phyloP scores from a whole-genome alignment of 2,888 invertebrate species.

The Mycogona germanica region DNA sequence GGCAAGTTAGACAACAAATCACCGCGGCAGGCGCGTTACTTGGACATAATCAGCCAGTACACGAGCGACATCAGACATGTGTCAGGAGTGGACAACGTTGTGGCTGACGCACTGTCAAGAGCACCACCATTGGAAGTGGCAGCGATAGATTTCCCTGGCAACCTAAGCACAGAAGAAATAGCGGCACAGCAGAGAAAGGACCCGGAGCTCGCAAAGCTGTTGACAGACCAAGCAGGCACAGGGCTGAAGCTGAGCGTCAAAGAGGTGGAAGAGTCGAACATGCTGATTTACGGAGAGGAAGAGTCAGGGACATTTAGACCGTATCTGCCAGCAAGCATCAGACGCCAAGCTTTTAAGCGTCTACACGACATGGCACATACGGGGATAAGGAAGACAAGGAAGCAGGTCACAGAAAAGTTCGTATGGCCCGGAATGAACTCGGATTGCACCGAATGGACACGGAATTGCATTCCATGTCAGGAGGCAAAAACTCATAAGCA shows the following conservation, averaged over 20 bases:
- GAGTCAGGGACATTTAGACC: neutral
- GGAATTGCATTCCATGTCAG: slow-evolving; percentile 1
- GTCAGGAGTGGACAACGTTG: slow-evolving; percentile 2
- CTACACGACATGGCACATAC: neutral
- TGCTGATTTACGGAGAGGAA: neutral
- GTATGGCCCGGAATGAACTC: neutral
- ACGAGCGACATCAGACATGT: slow-evolving; percentile 31
- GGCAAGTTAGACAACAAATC: no score
- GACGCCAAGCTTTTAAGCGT: neutral
- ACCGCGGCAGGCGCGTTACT: slow-evolving; percentile 30
- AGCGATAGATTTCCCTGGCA: no score
- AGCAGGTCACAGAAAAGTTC: neutral
- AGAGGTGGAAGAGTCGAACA: neutral
- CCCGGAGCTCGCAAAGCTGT: no score
- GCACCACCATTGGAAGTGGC: no score
- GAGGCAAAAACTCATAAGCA: neutral
- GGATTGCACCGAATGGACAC: neutral
- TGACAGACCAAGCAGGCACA: no score
- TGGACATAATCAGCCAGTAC: slow-evolving; percentile 30
- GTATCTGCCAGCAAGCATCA: neutral
- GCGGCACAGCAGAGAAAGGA: no score
- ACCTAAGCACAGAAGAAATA: no score
- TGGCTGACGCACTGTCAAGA: slow-evolving; percentile 7
- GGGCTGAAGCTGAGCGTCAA: no score
- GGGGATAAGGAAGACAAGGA: neutral